Base-by-base conservation (phyloP, 2,113 vertebrate species). In the Monopterus albus region DNA sequence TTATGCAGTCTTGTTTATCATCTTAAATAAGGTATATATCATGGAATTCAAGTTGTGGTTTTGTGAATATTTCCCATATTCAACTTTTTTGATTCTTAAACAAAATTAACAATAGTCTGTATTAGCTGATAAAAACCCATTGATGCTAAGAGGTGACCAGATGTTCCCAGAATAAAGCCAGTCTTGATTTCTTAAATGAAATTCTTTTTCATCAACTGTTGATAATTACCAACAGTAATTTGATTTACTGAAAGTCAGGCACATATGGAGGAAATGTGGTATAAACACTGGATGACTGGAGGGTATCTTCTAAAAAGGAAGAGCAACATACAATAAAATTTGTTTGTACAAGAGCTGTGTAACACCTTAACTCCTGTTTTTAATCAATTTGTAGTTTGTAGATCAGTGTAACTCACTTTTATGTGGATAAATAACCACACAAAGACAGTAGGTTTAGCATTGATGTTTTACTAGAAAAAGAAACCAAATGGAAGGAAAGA, bases 381-480 rank as follows among this genome's bases (percentile, higher is more conserved):
- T 5, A 13, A 31, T 20, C 29, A 20, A 10, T 33, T 1, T 45
- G 25, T n/a, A n/a, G n/a, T n/a, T n/a, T n/a, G n/a, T n/a, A n/a
- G n/a, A n/a, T n/a, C n/a, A n/a, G n/a, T n/a, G n/a, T n/a, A n/a
- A n/a, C n/a, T n/a, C n/a, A n/a, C n/a, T n/a, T n/a, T n/a, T n/a
- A n/a, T n/a, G 26, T 18, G 25, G 11, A 64, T 55, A 75, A 79
- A 90, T 64, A 87, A 84, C 28, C 75, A 91, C 79, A 70, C 78
- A 72, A 29, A 83, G 42, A 79, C n/a, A 36, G 15, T 23, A 77
- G 33, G 58, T 77, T 89, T 64, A 84, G 81, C 71, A 82, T 83
- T 82, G 79, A 88, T 88, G 79, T 91, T 91, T 92, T 91, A 91
- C 85, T 90, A 91, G 82, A 91, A 92, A 91, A 88, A 64, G 31